Evolutionary conservation across 37 sponge, comb jelly and placozoan species (phyloP), one percentile per base, ranked within the genome.

Genomic region (Mnemiopsis leidyi): DNA sequence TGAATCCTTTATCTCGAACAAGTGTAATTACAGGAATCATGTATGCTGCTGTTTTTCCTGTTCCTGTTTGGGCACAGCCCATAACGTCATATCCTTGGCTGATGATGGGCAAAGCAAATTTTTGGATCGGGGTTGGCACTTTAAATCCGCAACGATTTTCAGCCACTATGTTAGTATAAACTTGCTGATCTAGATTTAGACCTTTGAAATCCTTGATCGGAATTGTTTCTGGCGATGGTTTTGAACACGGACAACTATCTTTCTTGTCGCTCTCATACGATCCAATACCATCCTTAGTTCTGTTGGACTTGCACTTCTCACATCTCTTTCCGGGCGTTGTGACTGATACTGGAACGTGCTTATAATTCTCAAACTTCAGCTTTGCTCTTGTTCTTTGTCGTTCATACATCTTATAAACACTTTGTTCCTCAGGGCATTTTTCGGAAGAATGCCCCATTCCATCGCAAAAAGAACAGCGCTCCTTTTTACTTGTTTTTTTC

Each of bases 51-150:
- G 98, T 98, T 69, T 98, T 98, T 33, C 98, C 98, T 1, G 97
- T 96, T 26, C 98, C 98, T 31, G 98, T 98, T 79, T 98, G 98
- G 30, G 98, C 98, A 95, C 98, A 98, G 0, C 95, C 97, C 96
- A 98, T 97, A n/a, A 98, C 94, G 73, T 98, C 98, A 29, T 95
- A 68, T 21, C 95, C 94, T 0, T 92, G 69, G 36, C 94, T 76
- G 23, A 96, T 94, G 68, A 95, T 94, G 20, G 98, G 97, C 28
- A 98, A 94, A 23, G 96, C 95, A 68, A 94, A 95, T 92, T 96
- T 95, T 94, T 98, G 98, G 0, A 98, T 96, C 2, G 97, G 97
- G 0, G 98, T 98, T 2, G 97, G 98, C 23, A 77, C 79, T 34
- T 77, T 32, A 18, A 77, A 77, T 16, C 35, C 35, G 7, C 34